Evolutionary conservation across 2,888 invertebrate genomes (phyloP), one percentile per base, ranked within the genome.

Genomic region (Netelia fuscicornis): DNA sequence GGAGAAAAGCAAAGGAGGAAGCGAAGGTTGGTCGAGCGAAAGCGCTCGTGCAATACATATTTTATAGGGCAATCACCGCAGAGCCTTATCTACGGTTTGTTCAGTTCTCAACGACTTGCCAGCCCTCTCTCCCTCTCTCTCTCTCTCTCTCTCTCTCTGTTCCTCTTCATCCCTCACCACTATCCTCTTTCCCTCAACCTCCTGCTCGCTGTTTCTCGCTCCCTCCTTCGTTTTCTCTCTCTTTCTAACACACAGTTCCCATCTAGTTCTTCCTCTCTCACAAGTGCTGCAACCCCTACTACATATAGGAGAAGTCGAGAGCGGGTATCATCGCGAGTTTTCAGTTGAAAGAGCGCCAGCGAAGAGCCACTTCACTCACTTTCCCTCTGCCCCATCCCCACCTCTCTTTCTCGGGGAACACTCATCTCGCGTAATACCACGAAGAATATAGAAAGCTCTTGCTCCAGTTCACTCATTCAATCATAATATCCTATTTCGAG

Each of bases 1-100:
- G 70, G n/a, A 62, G 81, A 37, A 74, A 23, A 68, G 62, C 82
- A 88, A 83, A 85, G 78, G 83, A 82, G 86, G 83, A 86, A 87
- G 90, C 89, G 88, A 87, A 89, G 89, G 83, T 70, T 25, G 70
- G 70, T 52, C 23, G 70, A 58, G 72, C 72, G 80, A 30, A 70
- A 70, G 62, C 81, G 88, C 89, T 88, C 87, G 87, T 88, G 86
- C 87, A 90, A 92, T 93, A 93, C 93, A 93, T 93, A 92, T 92
- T 93, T 93, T 92, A 93, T 91, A 89, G 92, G 88, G 91, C 91
- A 93, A 93, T 93, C 92, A 92, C 92, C 91, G 89, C 89, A 88
- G 87, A 90, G 92, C 89, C 92, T 93, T 93, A 93, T 93, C 92
- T 92, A 89, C 91, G 89, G 92, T 92, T 93, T 92, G 90, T 90